Evolutionary conservation across 2,113 vertebrate species (phyloP).

Genomic region (Tachycineta bicolor): DNA sequence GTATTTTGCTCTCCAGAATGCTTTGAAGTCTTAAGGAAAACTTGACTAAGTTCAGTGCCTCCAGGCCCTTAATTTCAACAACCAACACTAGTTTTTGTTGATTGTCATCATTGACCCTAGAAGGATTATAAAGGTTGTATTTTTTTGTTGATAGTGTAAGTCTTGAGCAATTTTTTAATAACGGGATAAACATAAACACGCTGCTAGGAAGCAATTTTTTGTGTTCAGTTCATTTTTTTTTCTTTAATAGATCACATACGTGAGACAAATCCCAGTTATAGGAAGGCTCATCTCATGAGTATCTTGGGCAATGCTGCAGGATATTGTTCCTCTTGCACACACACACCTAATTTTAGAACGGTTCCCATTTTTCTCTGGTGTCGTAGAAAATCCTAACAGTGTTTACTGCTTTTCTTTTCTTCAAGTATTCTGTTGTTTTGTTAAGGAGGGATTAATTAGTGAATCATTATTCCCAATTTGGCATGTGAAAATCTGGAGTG

Average conservation of each 20-base stretch:
- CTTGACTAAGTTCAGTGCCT: conserved; percentile 24
- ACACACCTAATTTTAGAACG: not conserved
- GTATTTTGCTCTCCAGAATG: conserved; percentile 51
- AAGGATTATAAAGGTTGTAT: not conserved
- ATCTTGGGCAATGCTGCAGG: not conserved
- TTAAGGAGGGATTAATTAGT: conserved; percentile 59
- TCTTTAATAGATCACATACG: not conserved
- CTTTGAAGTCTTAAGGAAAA: conserved; percentile 58
- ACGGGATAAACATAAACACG: conserved; percentile 15
- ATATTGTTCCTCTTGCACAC: not conserved
- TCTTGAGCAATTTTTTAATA: not conserved
- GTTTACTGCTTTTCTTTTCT: conserved; percentile 2
- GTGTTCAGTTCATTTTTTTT: not conserved
- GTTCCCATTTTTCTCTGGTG: conserved; percentile 17
- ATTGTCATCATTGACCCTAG: not conserved
- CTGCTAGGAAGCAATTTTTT: not conserved
- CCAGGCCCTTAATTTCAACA: conserved; percentile 47
- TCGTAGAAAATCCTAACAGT: conserved; percentile 7
- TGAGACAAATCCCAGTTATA: not conserved
- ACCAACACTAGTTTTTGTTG: conserved; percentile 15
- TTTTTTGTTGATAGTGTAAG: not conserved
- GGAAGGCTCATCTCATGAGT: not conserved
- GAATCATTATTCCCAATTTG: conserved; percentile 66
- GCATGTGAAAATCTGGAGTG: conserved; percentile 51
- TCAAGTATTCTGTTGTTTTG: conserved; percentile 28